Evolutionary conservation across 2,888 invertebrate genomes (phyloP), one percentile per base, ranked within the genome.

Genomic region (Nysson spinosus): DNA sequence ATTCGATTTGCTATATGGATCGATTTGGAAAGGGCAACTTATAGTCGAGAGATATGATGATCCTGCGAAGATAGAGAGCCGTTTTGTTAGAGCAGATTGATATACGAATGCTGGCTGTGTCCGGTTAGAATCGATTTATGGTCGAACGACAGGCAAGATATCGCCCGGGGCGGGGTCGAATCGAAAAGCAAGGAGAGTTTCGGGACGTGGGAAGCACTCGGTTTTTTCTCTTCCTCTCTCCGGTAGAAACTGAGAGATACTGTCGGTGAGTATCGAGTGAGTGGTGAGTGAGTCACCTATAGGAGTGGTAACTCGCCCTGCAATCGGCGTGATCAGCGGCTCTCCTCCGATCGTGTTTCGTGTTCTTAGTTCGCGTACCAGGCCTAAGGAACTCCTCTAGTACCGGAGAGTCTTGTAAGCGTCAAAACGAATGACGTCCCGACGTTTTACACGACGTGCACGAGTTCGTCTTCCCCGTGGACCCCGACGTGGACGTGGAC

Each of bases 401-500:
- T 28, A 14, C 37, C 55, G 43, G 49, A 69, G 58, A 26, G 11
- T 54, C 77, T 58, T 72, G 79, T 78, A 69, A 68, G 56, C 74
- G 69, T 79, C 73, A 70, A 71, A 71, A 55, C 67, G 67, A 69
- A 71, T 75, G 73, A 79, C 79, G 70, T 75, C 61, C 67, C 68
- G 76, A 80, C 79, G 72, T 81, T 70, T 72, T 76, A 81, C 78
- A 80, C 71, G 78, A 71, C 67, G 68, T 55, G 70, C 61, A 63
- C 69, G 68, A 64, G 55, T 73, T 64, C 60, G 62, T 62, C 63
- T 51, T 52, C 26, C 43, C 30, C 44, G 47, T 30, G 49, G 49
- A 49, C 19, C n/a, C n/a, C n/a, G n/a, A 19, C 17, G 1, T 19
- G 37, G 39, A n/a, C 40, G 24, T 20, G 19, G 42, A 9, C 34